phyloP scores from a whole-genome alignment of 2,113 vertebrate genomes.

The Microcebus griseorufus region DNA sequence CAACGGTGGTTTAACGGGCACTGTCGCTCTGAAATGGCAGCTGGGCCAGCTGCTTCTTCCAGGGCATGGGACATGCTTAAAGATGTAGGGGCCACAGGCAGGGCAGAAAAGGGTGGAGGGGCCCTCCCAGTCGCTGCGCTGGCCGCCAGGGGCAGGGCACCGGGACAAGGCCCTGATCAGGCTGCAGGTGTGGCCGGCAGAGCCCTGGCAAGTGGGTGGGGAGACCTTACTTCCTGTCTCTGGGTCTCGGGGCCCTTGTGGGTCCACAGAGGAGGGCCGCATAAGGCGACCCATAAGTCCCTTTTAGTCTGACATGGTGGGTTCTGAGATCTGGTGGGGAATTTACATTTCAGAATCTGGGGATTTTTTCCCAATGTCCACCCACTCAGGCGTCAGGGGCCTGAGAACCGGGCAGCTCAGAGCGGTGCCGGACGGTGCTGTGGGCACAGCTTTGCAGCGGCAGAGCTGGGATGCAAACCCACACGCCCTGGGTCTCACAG shows the following conservation, averaged over 20 bases:
- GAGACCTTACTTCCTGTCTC: background rate
- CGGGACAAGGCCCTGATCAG: background rate
- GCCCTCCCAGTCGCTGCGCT: fast-evolving
- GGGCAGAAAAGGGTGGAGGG: background rate
- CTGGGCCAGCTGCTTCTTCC: constrained; percentile 34
- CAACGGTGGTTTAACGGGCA: constrained; percentile 44
- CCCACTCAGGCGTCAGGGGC: background rate
- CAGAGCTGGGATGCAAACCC: background rate
- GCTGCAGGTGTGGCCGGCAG: background rate
- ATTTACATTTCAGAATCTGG: background rate
- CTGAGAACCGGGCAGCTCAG: background rate
- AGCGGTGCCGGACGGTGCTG: background rate
- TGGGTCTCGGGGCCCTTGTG: background rate
- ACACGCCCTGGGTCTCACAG: background rate
- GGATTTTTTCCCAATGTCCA: background rate
- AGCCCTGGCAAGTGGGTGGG: background rate
- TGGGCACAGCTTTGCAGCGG: no score
- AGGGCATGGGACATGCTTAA: background rate
- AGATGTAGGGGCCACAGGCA: background rate
- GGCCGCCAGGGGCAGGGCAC: background rate
- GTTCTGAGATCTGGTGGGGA: background rate
- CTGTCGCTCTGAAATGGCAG: constrained; percentile 46
- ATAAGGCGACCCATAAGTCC: background rate
- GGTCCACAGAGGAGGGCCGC: background rate
- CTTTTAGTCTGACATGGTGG: background rate